Base-by-base conservation (phyloP, 2,113 vertebrate genomes). In the Tauraco erythrolophus region DNA sequence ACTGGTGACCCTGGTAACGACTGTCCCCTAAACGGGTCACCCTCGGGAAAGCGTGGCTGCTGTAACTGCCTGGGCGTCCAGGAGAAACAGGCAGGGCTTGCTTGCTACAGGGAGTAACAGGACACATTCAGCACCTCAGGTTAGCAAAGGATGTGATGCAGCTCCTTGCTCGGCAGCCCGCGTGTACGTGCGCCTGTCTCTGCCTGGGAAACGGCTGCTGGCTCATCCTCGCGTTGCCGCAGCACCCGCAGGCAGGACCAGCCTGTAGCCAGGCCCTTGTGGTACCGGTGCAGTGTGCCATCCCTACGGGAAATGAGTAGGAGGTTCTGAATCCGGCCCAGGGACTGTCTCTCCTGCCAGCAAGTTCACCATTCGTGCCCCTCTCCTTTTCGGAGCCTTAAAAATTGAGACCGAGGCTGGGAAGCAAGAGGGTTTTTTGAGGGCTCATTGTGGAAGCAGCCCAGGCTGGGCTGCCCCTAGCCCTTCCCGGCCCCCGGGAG, bases 361-460 rank as follows among this genome's bases (percentile, higher is more conserved):
- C 57, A 60, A 75, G 27, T 87, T 91, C 14, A 24, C 64, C 65
- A n/a, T 92, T 84, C 7, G 7, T 1, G 0, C 18, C 43, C 56
- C 50, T 9, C 9, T 75, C 56, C 35, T 91, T 89, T 87, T 53
- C 8, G 33, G 48, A 89, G 31, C 84, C 93, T 93, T 96, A 94
- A 95, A 97, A 97, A 93, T 85, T 94, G 84, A 91, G 93, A 54
- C 30, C 0, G 4, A 82, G 81, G 39, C 74, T 71, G 70, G 70
- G 57, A 97, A 95, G 61, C 12, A 0, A 7, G 53, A 87, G 18
- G 48, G 21, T 35, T 96, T 96, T 89, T 89, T 45, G 79, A 56
- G 81, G 35, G 48, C 61, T 92, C 5, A 4, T 70, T 78, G 75
- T 92, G 87, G 72, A 95, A 87, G 56, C 87, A 66, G 51, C 64